Percentiles rank a stretch among this genome's conserved stretches.
Evolutionary conservation across 2,888 invertebrate species (phyloP).

Genomic region (Argyresthia goedartella): DNA sequence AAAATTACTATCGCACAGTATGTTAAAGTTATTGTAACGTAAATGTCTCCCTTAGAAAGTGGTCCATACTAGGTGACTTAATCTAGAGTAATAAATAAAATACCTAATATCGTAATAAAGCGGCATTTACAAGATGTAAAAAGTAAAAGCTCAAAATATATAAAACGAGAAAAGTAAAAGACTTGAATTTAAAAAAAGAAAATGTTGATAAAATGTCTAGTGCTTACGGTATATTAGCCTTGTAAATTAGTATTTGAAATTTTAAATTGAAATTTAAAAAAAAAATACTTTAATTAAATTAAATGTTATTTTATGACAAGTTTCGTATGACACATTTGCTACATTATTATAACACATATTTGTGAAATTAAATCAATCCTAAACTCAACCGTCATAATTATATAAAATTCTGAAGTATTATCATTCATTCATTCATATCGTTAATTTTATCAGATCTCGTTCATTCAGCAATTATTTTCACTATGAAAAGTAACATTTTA

Average conservation of each 20-base stretch:
- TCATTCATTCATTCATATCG: too few relatives aligned
- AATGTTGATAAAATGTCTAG: conserved; percentile 22
- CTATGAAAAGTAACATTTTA: too few relatives aligned
- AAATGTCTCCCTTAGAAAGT: conserved; percentile 49
- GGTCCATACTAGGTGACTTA: conserved; percentile 71
- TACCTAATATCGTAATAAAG: conserved; percentile 40
- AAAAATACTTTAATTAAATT: too few relatives aligned
- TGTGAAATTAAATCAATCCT: too few relatives aligned
- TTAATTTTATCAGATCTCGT: too few relatives aligned
- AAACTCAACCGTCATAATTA: too few relatives aligned
- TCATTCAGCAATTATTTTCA: too few relatives aligned
- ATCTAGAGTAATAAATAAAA: conserved; percentile 62
- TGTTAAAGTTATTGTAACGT: conserved; percentile 9
- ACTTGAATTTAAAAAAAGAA: conserved; percentile 52
- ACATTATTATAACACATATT: too few relatives aligned
- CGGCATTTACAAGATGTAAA: conserved; percentile 23
- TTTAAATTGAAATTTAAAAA: too few relatives aligned
- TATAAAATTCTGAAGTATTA: too few relatives aligned
- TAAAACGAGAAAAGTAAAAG: conserved; percentile 42
- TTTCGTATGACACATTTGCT: too few relatives aligned
- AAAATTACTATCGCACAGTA: conserved; percentile 13
- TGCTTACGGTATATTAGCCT: conserved; percentile 35
- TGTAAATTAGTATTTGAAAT: conserved; percentile 38
- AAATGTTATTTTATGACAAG: too few relatives aligned
- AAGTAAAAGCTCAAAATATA: conserved; percentile 62